These are phyloP conservation scores for Congeria kusceri DNA, from an alignment of 2,888 invertebrate genomes.

Conservation along the genomic window DNA sequence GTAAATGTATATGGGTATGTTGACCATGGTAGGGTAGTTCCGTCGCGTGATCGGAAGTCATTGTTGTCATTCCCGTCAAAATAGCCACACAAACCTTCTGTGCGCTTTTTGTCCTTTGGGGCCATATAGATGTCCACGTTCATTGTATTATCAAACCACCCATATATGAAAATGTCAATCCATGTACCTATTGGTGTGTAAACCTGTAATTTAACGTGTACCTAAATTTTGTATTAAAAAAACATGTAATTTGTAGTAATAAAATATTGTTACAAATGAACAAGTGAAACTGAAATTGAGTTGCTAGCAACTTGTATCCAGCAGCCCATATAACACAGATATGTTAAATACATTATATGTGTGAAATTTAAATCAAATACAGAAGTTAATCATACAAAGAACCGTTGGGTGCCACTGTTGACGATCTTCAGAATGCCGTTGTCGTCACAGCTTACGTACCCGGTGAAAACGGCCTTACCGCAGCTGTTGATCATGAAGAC, in stretches of 20 bases:
- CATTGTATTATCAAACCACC: constrained; percentile 8
- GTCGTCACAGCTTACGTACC: not conserved
- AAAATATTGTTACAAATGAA: too few relatives aligned
- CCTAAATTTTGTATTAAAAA: too few relatives aligned
- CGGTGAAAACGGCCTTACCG: not conserved
- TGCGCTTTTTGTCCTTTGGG: constrained; percentile 13
- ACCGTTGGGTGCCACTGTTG: too few relatives aligned
- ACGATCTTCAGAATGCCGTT: not conserved
- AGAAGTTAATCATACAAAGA: too few relatives aligned
- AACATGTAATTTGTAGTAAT: too few relatives aligned
- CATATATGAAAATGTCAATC: constrained; percentile 1
- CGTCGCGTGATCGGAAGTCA: constrained; percentile 11
- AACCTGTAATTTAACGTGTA: not conserved
- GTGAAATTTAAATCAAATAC: too few relatives aligned
- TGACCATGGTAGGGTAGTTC: not conserved
- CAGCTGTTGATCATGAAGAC: constrained; percentile 4
- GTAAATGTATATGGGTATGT: too few relatives aligned
- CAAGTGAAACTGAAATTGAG: too few relatives aligned
- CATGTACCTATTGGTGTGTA: not conserved
- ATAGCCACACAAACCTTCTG: constrained; percentile 17
- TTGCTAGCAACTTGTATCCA: too few relatives aligned
- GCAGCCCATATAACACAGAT: too few relatives aligned
- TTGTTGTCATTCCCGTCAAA: constrained; percentile 11
- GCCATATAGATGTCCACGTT: constrained; percentile 23
- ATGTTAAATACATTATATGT: too few relatives aligned